Percentiles rank a stretch among this genome's conserved stretches.
Evolutionary conservation across 2,797 vertebrate genomes (phyloP).

Genomic region (Streptopelia turtur): DNA sequence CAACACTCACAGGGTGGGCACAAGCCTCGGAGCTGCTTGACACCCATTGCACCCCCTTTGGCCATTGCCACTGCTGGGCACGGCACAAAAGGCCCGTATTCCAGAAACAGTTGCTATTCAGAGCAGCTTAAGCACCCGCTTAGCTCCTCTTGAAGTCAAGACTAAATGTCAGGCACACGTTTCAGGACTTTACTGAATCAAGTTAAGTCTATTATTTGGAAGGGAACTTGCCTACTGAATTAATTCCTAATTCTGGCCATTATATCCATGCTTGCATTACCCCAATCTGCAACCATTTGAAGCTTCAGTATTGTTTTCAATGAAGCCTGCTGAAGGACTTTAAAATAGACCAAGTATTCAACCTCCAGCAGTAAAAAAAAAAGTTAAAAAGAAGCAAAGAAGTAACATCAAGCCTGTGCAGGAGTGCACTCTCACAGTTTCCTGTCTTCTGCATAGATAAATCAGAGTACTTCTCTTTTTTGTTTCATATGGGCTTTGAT

Average conservation of each 20-base stretch:
- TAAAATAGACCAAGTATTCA: not conserved
- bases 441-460: not conserved
- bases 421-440: not conserved
- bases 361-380: not conserved
- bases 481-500: conserved; percentile 21
- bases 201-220: not conserved
- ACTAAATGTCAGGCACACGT: not conserved
- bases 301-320: not conserved
- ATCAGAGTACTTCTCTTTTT: not conserved
- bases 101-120: not conserved
- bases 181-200: not conserved
- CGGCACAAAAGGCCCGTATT: not conserved
- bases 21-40: not conserved
- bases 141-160: not conserved
- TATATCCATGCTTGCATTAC: not conserved
- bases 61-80: not conserved
- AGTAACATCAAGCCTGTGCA: not conserved
- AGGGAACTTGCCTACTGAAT: not conserved
- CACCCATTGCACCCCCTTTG: not conserved
- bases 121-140: not conserved
- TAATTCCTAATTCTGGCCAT: not conserved
- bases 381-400: not conserved
- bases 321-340: not conserved
- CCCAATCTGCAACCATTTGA: not conserved
- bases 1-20: not conserved